Evolutionary conservation across 2,888 invertebrate genomes (phyloP).

Genomic region (Megalurothrips usitatus): DNA sequence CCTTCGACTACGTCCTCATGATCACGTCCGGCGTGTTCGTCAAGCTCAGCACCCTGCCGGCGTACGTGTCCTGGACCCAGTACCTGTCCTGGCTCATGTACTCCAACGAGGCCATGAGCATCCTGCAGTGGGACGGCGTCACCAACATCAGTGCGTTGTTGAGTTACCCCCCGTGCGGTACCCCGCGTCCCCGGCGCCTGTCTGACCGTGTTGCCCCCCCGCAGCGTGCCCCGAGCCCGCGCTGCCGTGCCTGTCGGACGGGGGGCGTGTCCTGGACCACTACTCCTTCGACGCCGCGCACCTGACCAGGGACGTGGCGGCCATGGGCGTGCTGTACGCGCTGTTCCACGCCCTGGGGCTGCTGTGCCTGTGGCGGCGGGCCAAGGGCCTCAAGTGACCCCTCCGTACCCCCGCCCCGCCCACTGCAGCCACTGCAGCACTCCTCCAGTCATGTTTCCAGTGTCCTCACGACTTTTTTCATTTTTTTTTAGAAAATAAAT

Average conservation of each 20-base stretch:
- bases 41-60: constrained; percentile 69
- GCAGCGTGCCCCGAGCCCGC: constrained; percentile 60
- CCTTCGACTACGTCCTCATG: constrained; percentile 82
- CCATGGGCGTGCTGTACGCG: constrained; percentile 61
- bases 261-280: constrained; percentile 64
- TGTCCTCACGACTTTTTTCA: too few species aligned
- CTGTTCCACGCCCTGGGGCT: constrained; percentile 62
- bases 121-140: constrained; percentile 74
- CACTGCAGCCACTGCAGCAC: too few species aligned
- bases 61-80: constrained; percentile 68
- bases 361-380: neutral
- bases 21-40: constrained; percentile 81
- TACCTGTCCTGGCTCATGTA: constrained; percentile 83
- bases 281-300: constrained; percentile 65
- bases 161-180: too few species aligned
- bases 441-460: too few species aligned
- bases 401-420: neutral
- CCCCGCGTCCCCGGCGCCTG: too few species aligned
- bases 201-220: constrained; percentile 40
- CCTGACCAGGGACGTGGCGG: constrained; percentile 61
- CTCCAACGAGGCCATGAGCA: constrained; percentile 76
- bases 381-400: constrained; percentile 2
- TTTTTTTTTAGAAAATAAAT: too few species aligned
- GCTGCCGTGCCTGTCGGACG: constrained; percentile 67
- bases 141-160: constrained; percentile 64